Evolutionary conservation across 2,888 invertebrate species (phyloP).

Genomic region (Thelaira solivaga): DNA sequence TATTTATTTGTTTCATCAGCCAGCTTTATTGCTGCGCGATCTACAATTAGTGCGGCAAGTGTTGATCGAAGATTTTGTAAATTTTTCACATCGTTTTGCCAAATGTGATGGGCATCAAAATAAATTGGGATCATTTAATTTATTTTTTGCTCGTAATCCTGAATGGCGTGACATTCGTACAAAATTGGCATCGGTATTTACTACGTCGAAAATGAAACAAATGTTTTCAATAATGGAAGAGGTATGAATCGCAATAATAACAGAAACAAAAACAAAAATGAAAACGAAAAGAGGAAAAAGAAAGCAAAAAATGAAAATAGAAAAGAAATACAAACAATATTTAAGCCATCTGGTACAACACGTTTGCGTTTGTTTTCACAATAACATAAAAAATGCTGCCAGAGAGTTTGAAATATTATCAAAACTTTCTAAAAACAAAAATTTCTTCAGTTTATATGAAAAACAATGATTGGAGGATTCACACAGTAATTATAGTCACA

Average conservation of each 20-base stretch:
- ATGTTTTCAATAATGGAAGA: constrained; percentile 75
- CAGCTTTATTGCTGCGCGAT: constrained; percentile 77
- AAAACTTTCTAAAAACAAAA: too few relatives aligned
- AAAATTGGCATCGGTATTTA: constrained; percentile 78
- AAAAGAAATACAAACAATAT: too few relatives aligned
- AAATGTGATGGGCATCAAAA: constrained; percentile 73
- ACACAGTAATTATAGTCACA: too few relatives aligned
- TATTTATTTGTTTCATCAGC: constrained; percentile 78
- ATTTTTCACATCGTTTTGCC: constrained; percentile 74
- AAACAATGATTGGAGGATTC: too few relatives aligned
- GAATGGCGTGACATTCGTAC: constrained; percentile 77
- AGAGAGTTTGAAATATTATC: too few relatives aligned
- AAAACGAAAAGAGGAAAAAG: too few relatives aligned
- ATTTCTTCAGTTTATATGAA: too few relatives aligned
- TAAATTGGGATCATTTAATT: constrained; percentile 76
- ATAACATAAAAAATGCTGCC: too few relatives aligned
- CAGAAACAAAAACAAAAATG: background rate
- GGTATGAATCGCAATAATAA: constrained; percentile 61
- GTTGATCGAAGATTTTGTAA: constrained; percentile 78
- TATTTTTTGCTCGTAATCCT: constrained; percentile 77
- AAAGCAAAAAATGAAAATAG: too few relatives aligned
- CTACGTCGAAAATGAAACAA: constrained; percentile 75
- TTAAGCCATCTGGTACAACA: too few relatives aligned
- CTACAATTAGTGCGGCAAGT: constrained; percentile 77
- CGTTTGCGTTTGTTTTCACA: too few relatives aligned